Evolutionary conservation across 2,888 invertebrate genomes (phyloP).

Genomic region (Endotricha flammealis): DNA sequence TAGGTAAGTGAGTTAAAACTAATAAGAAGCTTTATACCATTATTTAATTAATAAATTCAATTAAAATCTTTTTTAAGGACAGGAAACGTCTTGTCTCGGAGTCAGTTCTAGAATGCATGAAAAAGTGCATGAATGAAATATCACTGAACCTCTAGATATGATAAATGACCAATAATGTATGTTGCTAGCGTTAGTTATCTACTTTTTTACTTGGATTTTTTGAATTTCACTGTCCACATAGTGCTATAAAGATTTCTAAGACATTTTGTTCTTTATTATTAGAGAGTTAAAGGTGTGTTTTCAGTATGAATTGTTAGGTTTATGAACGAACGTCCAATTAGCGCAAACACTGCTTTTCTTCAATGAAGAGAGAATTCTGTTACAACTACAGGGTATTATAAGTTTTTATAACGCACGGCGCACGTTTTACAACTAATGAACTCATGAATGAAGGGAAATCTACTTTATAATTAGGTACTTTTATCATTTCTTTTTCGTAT

Average conservation of each 20-base stretch:
- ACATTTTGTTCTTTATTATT: conserved; percentile 14
- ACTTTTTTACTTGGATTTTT: conserved; percentile 48
- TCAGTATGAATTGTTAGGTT: too few relatives aligned
- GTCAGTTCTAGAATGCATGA: conserved; percentile 29
- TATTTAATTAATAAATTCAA: too few relatives aligned
- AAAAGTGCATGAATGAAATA: conserved; percentile 46
- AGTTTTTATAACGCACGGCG: conserved; percentile 20
- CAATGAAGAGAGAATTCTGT: conserved; percentile 44
- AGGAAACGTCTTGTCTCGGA: background rate
- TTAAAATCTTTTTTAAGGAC: background rate
- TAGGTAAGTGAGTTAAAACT: too few relatives aligned
- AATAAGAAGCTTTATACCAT: too few relatives aligned
- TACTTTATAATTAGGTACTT: too few relatives aligned
- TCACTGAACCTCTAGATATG: conserved; percentile 57
- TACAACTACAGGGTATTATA: conserved; percentile 22
- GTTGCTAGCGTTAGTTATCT: conserved; percentile 27
- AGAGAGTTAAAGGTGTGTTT: conserved; percentile 7
- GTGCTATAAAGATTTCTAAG: background rate
- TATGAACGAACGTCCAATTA: conserved; percentile 54
- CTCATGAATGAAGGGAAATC: conserved; percentile 40
- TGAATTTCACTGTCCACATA: conserved; percentile 31
- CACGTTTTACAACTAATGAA: conserved; percentile 20
- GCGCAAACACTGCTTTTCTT: conserved; percentile 46
- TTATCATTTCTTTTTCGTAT: too few relatives aligned
- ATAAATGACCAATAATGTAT: conserved; percentile 47